These are phyloP conservation scores for Arctia plantaginis DNA, from an alignment of 2,888 invertebrate species.

Conservation along the genomic window DNA sequence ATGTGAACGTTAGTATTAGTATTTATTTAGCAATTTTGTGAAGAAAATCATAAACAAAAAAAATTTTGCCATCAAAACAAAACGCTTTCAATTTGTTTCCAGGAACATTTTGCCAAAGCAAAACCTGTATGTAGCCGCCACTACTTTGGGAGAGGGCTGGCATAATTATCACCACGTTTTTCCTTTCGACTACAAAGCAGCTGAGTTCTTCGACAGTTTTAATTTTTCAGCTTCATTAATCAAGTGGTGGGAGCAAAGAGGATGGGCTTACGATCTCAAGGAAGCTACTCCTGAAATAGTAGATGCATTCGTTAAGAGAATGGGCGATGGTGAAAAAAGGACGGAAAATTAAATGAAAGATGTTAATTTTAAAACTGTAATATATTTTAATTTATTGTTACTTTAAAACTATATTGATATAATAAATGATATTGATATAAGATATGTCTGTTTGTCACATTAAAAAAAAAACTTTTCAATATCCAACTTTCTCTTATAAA, in stretches of 20 bases:
- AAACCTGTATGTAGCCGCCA: constrained; percentile 70
- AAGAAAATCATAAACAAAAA: neutral
- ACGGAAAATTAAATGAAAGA: neutral
- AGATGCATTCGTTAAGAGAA: constrained; percentile 13
- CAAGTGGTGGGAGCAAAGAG: constrained; percentile 27
- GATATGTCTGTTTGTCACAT: no score
- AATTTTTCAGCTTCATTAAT: constrained; percentile 8
- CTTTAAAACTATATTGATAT: no score
- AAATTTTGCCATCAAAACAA: neutral
- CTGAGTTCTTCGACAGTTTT: constrained; percentile 60
- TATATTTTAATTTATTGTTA: neutral
- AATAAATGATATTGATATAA: no score
- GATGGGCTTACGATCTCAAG: constrained; percentile 47
- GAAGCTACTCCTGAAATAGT: constrained; percentile 23
- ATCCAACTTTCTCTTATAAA: no score
- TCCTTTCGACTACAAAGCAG: constrained; percentile 84
- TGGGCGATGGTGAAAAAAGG: constrained; percentile 10
- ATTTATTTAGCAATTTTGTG: neutral
- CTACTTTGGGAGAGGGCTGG: constrained; percentile 86
- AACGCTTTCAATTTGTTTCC: neutral
- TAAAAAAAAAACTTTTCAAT: no score
- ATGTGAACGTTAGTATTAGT: neutral
- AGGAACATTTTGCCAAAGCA: constrained; percentile 21
- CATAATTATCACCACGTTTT: constrained; percentile 90
- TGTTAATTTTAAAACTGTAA: neutral